phyloP scores from a whole-genome alignment of 2,797 vertebrate genomes.

The Macroramphosus scolopax region DNA sequence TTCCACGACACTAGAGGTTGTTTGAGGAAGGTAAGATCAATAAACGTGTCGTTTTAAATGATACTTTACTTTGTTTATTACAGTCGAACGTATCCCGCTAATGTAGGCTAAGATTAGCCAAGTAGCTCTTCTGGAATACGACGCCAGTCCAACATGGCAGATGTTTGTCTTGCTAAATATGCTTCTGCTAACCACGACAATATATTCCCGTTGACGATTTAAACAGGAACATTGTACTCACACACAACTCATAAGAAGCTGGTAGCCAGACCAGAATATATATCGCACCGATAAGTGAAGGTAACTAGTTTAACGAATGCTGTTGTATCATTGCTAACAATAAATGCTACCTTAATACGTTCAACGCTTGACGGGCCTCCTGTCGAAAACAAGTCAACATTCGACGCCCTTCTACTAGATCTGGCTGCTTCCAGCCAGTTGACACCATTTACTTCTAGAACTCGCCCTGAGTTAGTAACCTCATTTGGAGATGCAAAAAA shows the following conservation, averaged over 20 bases:
- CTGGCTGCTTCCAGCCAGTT: accelerated
- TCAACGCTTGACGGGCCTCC: neutral
- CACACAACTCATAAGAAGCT: too few species aligned
- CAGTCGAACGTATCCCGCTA: accelerated
- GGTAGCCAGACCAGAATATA: too few species aligned
- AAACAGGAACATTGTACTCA: too few species aligned
- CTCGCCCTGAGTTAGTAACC: too few species aligned
- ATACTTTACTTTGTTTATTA: accelerated
- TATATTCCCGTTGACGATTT: too few species aligned
- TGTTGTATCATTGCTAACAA: too few species aligned
- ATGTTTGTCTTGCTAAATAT: neutral
- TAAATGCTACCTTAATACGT: too few species aligned
- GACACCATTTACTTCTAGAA: too few species aligned
- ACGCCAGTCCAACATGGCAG: constrained; percentile 29
- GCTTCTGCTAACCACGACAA: too few species aligned
- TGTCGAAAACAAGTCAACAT: neutral
- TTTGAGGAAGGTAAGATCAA: constrained; percentile 35
- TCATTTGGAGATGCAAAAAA: too few species aligned
- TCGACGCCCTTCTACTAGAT: neutral
- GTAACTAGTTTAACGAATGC: too few species aligned
- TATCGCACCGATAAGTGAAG: too few species aligned
- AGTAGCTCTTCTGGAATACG: constrained; percentile 15
- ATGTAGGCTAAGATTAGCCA: constrained; percentile 16
- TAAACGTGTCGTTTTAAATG: accelerated
- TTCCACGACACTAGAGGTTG: neutral